A percentile compares a stretch with the other conserved stretches of the same genome.
phyloP scores from a whole-genome alignment of 2,113 vertebrate species.

The Python bivittatus region DNA sequence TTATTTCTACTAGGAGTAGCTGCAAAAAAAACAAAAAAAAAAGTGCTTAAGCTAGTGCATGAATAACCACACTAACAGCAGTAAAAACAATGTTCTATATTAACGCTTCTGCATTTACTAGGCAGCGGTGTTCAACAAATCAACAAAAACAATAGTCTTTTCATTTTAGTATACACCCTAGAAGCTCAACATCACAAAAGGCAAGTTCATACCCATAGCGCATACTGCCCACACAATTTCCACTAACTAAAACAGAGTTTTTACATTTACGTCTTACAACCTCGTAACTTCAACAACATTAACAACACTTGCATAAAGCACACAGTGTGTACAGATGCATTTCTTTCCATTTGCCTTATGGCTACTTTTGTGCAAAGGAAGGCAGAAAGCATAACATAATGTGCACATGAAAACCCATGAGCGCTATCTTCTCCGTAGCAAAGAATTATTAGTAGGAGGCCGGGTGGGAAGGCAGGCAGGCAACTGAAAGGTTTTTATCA shows the following conservation, averaged over 20 bases:
- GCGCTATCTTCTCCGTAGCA: background rate
- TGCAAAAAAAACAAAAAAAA: background rate
- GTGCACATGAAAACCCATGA: background rate
- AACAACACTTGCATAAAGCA: background rate
- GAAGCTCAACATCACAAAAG: background rate
- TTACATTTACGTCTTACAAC: background rate
- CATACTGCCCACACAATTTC: background rate
- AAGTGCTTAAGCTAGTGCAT: background rate
- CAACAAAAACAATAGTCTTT: background rate
- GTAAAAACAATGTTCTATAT: background rate
- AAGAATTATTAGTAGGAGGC: background rate
- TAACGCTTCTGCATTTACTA: background rate
- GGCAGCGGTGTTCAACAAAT: background rate
- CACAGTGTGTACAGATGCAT: background rate
- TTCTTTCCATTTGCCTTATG: background rate
- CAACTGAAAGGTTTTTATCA: background rate
- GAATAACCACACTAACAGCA: background rate
- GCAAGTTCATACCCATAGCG: background rate
- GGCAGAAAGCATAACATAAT: background rate
- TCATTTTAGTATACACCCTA: background rate
- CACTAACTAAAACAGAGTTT: background rate
- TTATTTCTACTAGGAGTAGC: background rate
- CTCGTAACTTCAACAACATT: background rate
- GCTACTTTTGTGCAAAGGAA: background rate
- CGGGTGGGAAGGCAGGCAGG: background rate